Evolutionary conservation across 2,888 invertebrate genomes (phyloP), one percentile per base, ranked within the genome.

Genomic region (Lymantria monacha): DNA sequence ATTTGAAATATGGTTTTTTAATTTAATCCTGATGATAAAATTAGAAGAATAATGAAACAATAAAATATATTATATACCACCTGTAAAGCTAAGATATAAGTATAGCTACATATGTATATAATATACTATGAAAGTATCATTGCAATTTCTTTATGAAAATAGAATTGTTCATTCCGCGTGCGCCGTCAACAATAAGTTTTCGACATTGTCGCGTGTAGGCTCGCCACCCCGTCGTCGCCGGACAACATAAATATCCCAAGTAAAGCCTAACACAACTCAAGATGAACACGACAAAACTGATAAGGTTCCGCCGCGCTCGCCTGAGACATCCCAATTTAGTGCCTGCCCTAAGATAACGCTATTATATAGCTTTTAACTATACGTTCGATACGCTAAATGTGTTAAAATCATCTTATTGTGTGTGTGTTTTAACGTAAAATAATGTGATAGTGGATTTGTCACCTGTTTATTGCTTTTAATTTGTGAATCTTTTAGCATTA

Each of bases 321-420:
- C 74, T 75, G 79, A 85, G 88, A 91, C 91, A 88, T 90, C 89
- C 91, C 89, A 91, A 91, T 91, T 90, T 90, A 90, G 87, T 90
- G 79, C 90, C 88, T 79, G 81, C 74, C 79, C 81, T 59, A 70
- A 85, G 91, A 91, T 91, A 91, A 90, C 86, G 84, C 90, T 87
- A 91, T 91, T 90, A 91, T 88, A 87, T 87, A 86, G 90, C 90
- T 91, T 90, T 90, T 90, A 91, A 91, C 90, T 91, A 91, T 87
- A 87, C 76, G 81, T 64, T 69, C 75, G 87, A 88, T 89, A 88
- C 87, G 87, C 86, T 88, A 90, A 90, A 88, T 87, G 87, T 86
- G 82, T 82, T 84, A 78, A 84, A 84, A 86, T 81, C 83, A 79
- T 76, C 81, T 81, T 81, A 83, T 81, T 80, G 80, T 80, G 70